These are phyloP conservation scores for Kuschelorhynchus macadamiae DNA, from an alignment of 2,888 invertebrate genomes.

Conservation along the genomic window DNA sequence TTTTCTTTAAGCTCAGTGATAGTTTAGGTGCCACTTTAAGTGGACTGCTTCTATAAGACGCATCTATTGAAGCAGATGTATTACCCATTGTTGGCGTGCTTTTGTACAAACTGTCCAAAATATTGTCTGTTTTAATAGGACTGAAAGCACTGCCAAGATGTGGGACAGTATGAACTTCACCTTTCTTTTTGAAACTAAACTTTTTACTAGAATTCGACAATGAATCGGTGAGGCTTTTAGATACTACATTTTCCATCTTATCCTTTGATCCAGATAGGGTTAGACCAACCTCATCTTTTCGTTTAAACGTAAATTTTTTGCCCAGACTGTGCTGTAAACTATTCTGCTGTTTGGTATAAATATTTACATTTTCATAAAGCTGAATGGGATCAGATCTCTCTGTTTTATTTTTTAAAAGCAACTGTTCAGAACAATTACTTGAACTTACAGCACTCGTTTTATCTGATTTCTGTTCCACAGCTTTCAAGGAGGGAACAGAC, in stretches of 20 bases:
- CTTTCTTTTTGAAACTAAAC: constrained; percentile 1
- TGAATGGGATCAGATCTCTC: not conserved
- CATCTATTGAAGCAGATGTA: not conserved
- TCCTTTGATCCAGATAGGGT: not conserved
- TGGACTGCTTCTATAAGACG: not conserved
- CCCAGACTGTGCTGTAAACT: not conserved
- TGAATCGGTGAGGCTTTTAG: no score
- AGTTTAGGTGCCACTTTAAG: not conserved
- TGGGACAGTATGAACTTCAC: not conserved
- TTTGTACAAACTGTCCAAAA: constrained; percentile 36
- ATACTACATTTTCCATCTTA: no score
- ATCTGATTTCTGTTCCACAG: no score
- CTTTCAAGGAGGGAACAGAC: no score
- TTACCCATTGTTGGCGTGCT: constrained; percentile 7
- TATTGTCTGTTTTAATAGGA: constrained; percentile 1
- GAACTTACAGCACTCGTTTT: no score
- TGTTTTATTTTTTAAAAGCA: not conserved
- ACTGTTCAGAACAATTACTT: no score
- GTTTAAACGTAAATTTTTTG: constrained; percentile 1
- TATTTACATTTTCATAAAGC: no score
- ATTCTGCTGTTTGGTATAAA: not conserved
- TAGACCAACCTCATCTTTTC: not conserved
- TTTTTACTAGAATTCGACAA: not conserved
- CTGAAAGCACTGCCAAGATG: not conserved
- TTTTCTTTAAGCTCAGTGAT: not conserved